These are phyloP conservation scores for Choloepus hoffmanni DNA, from an alignment of 2,113 vertebrate genomes.

Conservation along the genomic window DNA sequence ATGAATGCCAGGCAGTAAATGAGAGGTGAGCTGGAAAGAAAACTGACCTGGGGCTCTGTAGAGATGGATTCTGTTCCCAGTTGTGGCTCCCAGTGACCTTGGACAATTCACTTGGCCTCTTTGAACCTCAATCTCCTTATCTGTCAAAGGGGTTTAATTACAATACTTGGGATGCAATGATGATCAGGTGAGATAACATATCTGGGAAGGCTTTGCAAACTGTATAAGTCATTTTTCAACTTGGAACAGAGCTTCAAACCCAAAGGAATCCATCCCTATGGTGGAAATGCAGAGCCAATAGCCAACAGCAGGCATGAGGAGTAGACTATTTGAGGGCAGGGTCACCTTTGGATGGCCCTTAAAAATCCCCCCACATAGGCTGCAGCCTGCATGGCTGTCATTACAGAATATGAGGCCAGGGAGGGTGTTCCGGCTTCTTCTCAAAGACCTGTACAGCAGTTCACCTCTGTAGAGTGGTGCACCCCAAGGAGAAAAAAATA, in stretches of 20 bases:
- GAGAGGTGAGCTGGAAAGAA: neutral
- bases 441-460: neutral
- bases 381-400: neutral
- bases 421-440: neutral
- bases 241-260: neutral
- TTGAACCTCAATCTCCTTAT: constrained; percentile 67
- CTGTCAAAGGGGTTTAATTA: neutral
- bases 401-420: neutral
- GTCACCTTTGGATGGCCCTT: neutral
- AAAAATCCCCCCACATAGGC: neutral
- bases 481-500: neutral
- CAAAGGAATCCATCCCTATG: neutral
- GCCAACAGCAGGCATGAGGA: neutral
- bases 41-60: neutral
- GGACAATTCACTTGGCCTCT: neutral
- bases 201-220: constrained; percentile 10
- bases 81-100: neutral
- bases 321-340: neutral
- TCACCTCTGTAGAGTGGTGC: neutral
- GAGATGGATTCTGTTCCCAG: neutral
- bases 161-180: neutral
- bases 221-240: neutral
- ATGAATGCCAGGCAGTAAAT: neutral
- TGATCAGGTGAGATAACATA: constrained; percentile 72
- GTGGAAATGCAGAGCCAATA: neutral